Evolutionary conservation across 2,797 vertebrate species (phyloP), one percentile per base, ranked within the genome.

Genomic region (Sebastes alutus): DNA sequence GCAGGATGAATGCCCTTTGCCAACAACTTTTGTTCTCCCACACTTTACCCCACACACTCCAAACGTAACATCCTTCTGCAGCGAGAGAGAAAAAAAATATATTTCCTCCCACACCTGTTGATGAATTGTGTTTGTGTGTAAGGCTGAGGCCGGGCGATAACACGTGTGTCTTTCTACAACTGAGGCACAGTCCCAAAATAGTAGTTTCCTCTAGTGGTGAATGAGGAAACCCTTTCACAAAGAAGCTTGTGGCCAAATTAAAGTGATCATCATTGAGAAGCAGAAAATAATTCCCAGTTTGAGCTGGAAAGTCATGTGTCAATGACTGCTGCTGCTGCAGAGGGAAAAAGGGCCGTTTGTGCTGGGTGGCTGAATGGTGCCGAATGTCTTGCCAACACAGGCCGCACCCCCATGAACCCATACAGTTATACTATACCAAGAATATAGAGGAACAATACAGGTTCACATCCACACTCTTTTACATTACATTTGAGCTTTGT

Each of bases 91-190:
- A n/a, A 46, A 63, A 71, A 63, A 82, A 69, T 27, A 69, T 55
- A 76, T 80, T 84, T 89, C 86, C 87, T 92, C 88, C 75, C 81
- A 93, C 93, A 95, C 92, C 94, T 94, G 94, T 88, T 93, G 86
- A 83, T 94, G 91, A 92, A 94, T 88, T 90, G 85, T 89, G 83
- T 87, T 81, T 82, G 82, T 89, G 87, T 87, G 30, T 78, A 72
- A 76, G 82, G 73, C 85, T 59, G 80, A 82, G 75, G 64, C 62
- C 11, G 68, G 75, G 86, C 63, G 75, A 79, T 72, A 83, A 91
- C 83, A 78, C 83, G 73, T 22, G 65, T 89, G 64, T 85, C 88
- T 92, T 87, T 90, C 77, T 89, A 72, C 68, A 75, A 82, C 52
- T 56, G 68, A 69, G 72, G 66, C 86, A 83, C 49, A 3, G 55